Evolutionary conservation across 2,888 invertebrate species (phyloP).

Genomic region (Suillia variegata): DNA sequence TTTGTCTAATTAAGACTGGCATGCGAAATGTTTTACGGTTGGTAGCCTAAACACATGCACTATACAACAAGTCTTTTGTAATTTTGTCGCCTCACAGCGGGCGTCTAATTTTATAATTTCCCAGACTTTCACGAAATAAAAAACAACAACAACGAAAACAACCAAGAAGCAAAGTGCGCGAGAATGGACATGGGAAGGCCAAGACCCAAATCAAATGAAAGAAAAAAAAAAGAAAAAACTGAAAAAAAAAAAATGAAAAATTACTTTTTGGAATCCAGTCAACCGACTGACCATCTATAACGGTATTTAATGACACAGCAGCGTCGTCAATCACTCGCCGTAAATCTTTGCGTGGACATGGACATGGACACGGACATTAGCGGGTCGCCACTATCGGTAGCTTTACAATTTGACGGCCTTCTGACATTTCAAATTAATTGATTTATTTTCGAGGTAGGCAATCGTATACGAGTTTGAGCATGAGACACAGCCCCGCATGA

Average conservation of each 20-base stretch:
- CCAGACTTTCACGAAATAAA: background rate
- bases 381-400: slow-evolving; percentile 39
- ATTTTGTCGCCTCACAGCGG: background rate
- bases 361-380: slow-evolving; percentile 42
- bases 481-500: too few relatives aligned
- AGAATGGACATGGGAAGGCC: too few relatives aligned
- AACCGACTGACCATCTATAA: slow-evolving; percentile 35
- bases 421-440: slow-evolving; percentile 58
- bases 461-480: too few relatives aligned
- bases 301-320: slow-evolving; percentile 53
- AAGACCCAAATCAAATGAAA: too few relatives aligned
- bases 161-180: too few relatives aligned
- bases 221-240: too few relatives aligned
- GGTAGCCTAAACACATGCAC: too few relatives aligned
- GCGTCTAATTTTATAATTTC: background rate
- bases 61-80: background rate
- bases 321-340: slow-evolving; percentile 56
- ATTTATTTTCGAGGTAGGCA: slow-evolving; percentile 38
- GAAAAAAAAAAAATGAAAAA: slow-evolving; percentile 39
- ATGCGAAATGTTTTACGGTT: too few relatives aligned
- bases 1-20: too few relatives aligned
- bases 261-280: slow-evolving; percentile 27
- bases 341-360: too few relatives aligned
- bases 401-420: slow-evolving; percentile 55
- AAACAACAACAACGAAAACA: too few relatives aligned